A percentile compares a stretch with the other conserved stretches of the same genome.
Evolutionary conservation across 2,797 vertebrate genomes (phyloP).

Genomic region (Chrysolophus pictus): DNA sequence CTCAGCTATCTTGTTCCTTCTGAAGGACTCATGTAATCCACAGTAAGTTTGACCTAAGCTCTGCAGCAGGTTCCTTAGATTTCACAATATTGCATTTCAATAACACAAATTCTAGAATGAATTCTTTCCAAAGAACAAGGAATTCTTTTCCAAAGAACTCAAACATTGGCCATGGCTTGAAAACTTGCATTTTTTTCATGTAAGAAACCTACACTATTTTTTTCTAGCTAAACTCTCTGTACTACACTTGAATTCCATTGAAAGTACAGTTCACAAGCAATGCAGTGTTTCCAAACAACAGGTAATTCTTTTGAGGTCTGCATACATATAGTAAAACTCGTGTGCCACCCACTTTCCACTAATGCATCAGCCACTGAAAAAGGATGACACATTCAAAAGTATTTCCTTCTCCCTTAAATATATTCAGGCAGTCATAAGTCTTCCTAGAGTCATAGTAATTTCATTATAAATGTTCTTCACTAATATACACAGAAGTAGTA

Average conservation of each 20-base stretch:
- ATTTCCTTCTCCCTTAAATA: fast-evolving
- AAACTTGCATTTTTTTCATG: background rate
- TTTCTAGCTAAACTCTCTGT: background rate
- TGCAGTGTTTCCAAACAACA: background rate
- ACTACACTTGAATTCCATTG: background rate
- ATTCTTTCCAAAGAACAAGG: background rate
- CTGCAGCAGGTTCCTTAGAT: background rate
- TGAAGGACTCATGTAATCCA: background rate
- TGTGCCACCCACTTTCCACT: background rate
- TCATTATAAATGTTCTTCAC: background rate
- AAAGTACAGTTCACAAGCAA: background rate
- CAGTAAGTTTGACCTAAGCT: background rate
- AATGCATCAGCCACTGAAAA: background rate
- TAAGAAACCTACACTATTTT: background rate
- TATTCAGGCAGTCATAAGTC: background rate
- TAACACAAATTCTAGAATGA: background rate
- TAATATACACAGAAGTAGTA: background rate
- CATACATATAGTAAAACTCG: background rate
- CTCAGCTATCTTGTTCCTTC: background rate
- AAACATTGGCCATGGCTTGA: background rate
- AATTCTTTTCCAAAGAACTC: background rate
- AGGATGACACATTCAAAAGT: background rate
- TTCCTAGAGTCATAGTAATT: background rate
- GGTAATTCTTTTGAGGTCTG: background rate
- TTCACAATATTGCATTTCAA: background rate